Evolutionary conservation across 2,113 vertebrate genomes (phyloP).

Genomic region (Nettapus auritus): DNA sequence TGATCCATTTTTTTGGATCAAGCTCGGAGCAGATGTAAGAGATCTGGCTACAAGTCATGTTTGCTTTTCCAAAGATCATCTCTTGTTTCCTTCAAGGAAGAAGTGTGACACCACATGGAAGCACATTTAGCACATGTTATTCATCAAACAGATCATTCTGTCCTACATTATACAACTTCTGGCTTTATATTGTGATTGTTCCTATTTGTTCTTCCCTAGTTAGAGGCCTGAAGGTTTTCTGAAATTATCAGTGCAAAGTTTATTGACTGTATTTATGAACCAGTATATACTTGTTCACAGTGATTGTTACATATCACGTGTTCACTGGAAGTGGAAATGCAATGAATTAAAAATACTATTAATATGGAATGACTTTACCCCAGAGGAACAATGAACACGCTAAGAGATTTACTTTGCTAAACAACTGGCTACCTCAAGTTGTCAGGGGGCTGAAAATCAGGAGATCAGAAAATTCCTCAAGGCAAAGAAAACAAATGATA

Average conservation of each 20-base stretch:
- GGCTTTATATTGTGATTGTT: not conserved
- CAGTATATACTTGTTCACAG: not conserved
- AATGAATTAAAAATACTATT: not conserved
- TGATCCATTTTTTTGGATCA: not conserved
- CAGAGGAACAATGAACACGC: not conserved
- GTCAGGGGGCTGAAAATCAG: not conserved
- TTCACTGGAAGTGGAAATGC: conserved; percentile 3
- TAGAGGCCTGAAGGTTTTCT: not conserved
- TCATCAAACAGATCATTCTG: not conserved
- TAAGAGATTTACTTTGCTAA: not conserved
- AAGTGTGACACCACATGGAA: not conserved
- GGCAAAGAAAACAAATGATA: not conserved
- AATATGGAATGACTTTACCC: not conserved
- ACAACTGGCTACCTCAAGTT: not conserved
- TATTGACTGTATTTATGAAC: conserved; percentile 5
- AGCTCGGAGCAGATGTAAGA: not conserved
- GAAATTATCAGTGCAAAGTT: not conserved
- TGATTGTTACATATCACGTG: not conserved
- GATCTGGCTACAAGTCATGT: not conserved
- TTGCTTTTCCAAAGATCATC: not conserved
- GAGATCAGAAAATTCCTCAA: conserved; percentile 12
- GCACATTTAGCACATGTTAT: not conserved
- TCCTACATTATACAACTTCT: not conserved
- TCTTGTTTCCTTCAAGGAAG: not conserved
- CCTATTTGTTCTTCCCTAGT: not conserved